phyloP scores from a whole-genome alignment of 2,113 vertebrate genomes.

The Psettodes erumei region DNA sequence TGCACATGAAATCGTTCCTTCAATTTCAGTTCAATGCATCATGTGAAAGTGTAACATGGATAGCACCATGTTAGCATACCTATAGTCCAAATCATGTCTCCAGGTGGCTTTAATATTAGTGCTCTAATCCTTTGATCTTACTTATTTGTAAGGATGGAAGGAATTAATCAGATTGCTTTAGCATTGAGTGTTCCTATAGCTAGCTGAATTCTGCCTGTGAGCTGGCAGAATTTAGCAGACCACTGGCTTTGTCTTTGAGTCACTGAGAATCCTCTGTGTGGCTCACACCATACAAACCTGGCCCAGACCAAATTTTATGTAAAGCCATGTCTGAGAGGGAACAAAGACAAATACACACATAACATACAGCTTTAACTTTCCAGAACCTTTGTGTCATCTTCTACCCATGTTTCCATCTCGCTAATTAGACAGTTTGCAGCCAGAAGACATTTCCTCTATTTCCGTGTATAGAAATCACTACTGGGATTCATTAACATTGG shows the following conservation, averaged over 20 bases:
- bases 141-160: constrained; percentile 56
- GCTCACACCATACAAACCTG: constrained; percentile 22
- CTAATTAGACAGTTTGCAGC: constrained; percentile 44
- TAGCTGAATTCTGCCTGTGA: constrained; percentile 49
- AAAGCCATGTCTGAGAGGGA: constrained; percentile 22
- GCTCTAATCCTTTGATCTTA: constrained; percentile 63
- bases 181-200: constrained; percentile 37
- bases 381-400: constrained; percentile 30
- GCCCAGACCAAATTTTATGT: constrained; percentile 32
- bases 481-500: constrained; percentile 37
- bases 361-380: constrained; percentile 13
- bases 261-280: constrained; percentile 45
- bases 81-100: constrained; percentile 29
- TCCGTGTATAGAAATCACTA: constrained; percentile 14
- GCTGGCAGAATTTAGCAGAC: constrained; percentile 42
- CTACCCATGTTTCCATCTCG: constrained; percentile 21
- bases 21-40: too few species aligned
- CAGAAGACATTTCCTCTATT: constrained; percentile 25
- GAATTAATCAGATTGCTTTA: constrained; percentile 64
- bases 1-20: too few species aligned
- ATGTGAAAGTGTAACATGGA: constrained; percentile 24
- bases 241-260: constrained; percentile 59
- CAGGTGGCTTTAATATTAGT: constrained; percentile 65
- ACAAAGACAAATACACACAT: constrained; percentile 13
- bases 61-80: constrained; percentile 34